Conservation (phyloP, 2,113 vertebrate species). For the Dasyprocta punctata region DNA sequence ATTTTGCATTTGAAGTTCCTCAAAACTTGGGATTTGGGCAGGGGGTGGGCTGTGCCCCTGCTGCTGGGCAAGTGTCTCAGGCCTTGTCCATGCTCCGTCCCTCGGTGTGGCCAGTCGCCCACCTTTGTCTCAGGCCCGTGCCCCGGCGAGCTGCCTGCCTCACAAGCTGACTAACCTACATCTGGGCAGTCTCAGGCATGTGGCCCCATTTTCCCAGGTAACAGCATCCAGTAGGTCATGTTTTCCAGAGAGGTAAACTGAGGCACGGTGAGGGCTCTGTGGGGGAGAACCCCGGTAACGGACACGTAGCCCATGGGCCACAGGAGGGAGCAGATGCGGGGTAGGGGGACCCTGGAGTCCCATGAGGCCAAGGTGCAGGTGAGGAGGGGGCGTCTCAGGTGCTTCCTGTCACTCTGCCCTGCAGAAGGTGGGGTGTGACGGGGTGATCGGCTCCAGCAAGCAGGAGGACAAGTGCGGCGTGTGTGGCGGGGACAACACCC, state of each 20-base stretch:
- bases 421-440: constrained; percentile 98
- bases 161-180: neutral
- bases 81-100: neutral
- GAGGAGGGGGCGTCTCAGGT: rapidly evolving
- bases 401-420: neutral
- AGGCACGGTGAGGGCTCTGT: neutral
- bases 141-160: neutral
- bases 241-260: neutral
- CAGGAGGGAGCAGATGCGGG: neutral
- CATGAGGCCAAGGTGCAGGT: neutral
- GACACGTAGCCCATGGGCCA: rapidly evolving
- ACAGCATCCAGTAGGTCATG: neutral
- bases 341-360: neutral
- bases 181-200: neutral
- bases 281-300: neutral
- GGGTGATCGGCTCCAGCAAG: constrained; percentile 94
- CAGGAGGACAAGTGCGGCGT: constrained; percentile 98
- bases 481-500: constrained; percentile 96
- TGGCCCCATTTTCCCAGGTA: neutral
- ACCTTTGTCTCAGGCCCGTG: neutral
- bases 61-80: neutral
- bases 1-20: neutral
- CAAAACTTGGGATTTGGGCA: neutral
- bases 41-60: neutral
- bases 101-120: neutral